Conservation (phyloP, 2,888 invertebrate genomes). For the Galeruca laticollis region DNA sequence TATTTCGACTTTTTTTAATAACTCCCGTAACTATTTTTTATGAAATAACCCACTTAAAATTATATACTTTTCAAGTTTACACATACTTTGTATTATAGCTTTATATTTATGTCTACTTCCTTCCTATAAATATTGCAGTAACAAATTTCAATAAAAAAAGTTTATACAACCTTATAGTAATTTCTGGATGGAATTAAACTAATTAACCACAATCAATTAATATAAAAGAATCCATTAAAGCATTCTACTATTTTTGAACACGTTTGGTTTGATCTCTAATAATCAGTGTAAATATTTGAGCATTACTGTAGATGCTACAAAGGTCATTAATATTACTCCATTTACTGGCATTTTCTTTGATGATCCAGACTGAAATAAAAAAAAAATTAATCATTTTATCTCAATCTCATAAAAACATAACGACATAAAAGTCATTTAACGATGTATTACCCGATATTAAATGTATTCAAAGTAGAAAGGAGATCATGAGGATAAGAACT, state of each 20-base stretch:
- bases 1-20: too few relatives aligned
- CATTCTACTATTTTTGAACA: not conserved
- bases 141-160: not conserved
- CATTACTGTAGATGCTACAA: not conserved
- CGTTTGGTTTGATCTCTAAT: not conserved
- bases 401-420: too few relatives aligned
- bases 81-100: too few relatives aligned
- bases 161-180: not conserved
- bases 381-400: not conserved
- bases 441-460: too few relatives aligned
- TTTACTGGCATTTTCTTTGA: constrained; percentile 10
- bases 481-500: too few relatives aligned
- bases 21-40: too few relatives aligned
- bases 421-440: too few relatives aligned
- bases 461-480: too few relatives aligned
- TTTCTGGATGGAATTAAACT: not conserved
- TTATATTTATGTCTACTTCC: too few relatives aligned
- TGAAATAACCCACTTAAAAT: too few relatives aligned
- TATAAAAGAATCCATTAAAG: not conserved
- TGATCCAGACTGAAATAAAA: constrained; percentile 31
- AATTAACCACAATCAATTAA: not conserved
- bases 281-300: constrained; percentile 6
- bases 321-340: not conserved
- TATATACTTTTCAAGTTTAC: too few relatives aligned
- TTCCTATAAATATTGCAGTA: too few relatives aligned